Percentiles rank a stretch among this genome's conserved stretches.
Conservation (phyloP, 2,113 vertebrate genomes). For the Carlito syrichta region DNA sequence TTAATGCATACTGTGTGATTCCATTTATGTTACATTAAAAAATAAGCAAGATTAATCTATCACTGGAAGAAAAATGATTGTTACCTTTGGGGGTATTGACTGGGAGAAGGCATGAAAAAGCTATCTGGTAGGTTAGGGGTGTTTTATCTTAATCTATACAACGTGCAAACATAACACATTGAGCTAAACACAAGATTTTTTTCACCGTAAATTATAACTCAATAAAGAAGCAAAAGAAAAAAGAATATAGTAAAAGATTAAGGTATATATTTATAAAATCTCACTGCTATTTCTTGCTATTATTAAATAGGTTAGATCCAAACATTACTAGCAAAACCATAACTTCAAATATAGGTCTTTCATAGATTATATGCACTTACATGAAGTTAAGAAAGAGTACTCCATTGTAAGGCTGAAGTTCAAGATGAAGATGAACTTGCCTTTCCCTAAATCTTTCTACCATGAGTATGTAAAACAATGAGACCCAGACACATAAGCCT, state of each 20-base stretch:
- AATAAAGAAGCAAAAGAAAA: not conserved
- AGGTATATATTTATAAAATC: not conserved
- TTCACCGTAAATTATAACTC: not conserved
- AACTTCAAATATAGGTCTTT: not conserved
- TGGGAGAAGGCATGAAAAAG: not conserved
- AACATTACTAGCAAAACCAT: not conserved
- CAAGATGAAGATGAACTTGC: not conserved
- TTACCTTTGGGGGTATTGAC: not conserved
- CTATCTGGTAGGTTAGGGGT: not conserved
- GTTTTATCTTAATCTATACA: not conserved
- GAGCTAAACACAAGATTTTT: not conserved
- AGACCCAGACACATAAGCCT: not conserved
- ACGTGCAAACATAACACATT: not conserved
- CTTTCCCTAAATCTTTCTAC: not conserved
- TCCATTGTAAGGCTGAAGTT: not conserved
- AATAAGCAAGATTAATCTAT: not conserved
- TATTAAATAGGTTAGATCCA: not conserved
- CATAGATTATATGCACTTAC: not conserved
- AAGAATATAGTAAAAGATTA: not conserved
- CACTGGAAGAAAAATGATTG: not conserved
- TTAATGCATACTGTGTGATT: not conserved
- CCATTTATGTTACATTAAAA: not conserved
- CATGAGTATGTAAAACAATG: not conserved
- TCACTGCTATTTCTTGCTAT: not conserved
- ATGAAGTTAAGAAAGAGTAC: not conserved